These are phyloP conservation scores for Meloidogyne exigua DNA, from an alignment of 1,140 invertebrate genomes.

Conservation along the genomic window DNA sequence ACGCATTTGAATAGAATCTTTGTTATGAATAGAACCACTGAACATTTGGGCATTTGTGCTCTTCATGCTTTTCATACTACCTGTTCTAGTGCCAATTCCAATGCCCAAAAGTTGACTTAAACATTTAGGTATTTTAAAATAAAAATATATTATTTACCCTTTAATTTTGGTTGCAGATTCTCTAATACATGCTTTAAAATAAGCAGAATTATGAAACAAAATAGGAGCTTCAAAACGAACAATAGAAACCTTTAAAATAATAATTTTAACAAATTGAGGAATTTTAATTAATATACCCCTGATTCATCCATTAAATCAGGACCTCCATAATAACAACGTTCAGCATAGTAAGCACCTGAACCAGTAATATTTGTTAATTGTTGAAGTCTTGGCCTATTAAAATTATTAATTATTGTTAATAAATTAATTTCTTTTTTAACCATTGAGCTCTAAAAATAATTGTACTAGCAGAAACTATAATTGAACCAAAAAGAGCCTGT, in stretches of 20 bases:
- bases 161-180: conserved; percentile 40
- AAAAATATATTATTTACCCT: conserved; percentile 22
- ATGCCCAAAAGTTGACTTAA: conserved; percentile 50
- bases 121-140: background rate
- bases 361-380: conserved; percentile 51
- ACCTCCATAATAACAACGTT: conserved; percentile 39
- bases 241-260: conserved; percentile 29
- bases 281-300: conserved; percentile 23
- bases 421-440: conserved; percentile 25
- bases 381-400: conserved; percentile 46
- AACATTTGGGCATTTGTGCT: conserved; percentile 28
- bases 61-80: conserved; percentile 52
- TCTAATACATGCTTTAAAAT: conserved; percentile 38
- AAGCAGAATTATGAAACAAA: conserved; percentile 43
- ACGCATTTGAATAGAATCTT: conserved; percentile 42
- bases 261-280: background rate
- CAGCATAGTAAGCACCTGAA: conserved; percentile 50
- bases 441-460: conserved; percentile 47
- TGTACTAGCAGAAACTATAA: conserved; percentile 38
- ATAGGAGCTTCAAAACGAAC: conserved; percentile 46
- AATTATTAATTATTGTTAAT: background rate
- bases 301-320: conserved; percentile 47
- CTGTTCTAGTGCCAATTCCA: conserved; percentile 50
- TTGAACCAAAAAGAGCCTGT: conserved; percentile 36
- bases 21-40: conserved; percentile 14